A percentile compares a stretch with the other conserved stretches of the same genome.
These are phyloP conservation scores for Panthera tigris DNA, from an alignment of 2,113 vertebrate genomes.

Conservation along the genomic window DNA sequence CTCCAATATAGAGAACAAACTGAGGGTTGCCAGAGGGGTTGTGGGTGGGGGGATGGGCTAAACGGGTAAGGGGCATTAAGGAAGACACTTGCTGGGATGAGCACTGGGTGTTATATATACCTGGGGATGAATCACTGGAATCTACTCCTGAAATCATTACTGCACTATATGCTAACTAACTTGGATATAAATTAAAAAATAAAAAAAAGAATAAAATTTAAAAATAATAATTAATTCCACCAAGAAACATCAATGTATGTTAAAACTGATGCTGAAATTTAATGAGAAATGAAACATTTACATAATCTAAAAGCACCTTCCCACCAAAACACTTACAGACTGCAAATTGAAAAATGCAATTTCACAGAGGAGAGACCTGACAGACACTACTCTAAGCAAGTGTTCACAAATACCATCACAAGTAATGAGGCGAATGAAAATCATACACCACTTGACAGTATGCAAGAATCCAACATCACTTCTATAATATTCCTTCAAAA, in stretches of 20 bases:
- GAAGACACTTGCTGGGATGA: too few species aligned
- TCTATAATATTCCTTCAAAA: not conserved
- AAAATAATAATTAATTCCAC: conserved; percentile 25
- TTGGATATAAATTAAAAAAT: too few species aligned
- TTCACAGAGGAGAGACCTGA: not conserved
- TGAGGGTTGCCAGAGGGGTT: too few species aligned
- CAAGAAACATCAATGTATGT: conserved; percentile 36
- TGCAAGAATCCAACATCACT: not conserved
- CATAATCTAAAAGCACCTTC: conserved; percentile 44
- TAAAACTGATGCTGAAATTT: not conserved
- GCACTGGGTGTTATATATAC: too few species aligned
- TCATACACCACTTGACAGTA: not conserved
- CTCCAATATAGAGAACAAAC: too few species aligned
- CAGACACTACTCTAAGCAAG: not conserved
- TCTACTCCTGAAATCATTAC: too few species aligned
- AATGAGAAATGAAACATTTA: conserved; percentile 31
- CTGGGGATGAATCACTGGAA: too few species aligned
- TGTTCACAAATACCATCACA: not conserved
- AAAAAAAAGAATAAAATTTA: too few species aligned
- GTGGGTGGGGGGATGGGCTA: too few species aligned
- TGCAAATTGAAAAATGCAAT: not conserved
- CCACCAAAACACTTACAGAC: not conserved
- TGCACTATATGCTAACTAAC: too few species aligned
- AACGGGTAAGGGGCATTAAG: too few species aligned
- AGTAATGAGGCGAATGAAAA: not conserved